Base-by-base conservation (phyloP, 1,140 invertebrate genomes). In the Zaprionus kolodkinae region DNA sequence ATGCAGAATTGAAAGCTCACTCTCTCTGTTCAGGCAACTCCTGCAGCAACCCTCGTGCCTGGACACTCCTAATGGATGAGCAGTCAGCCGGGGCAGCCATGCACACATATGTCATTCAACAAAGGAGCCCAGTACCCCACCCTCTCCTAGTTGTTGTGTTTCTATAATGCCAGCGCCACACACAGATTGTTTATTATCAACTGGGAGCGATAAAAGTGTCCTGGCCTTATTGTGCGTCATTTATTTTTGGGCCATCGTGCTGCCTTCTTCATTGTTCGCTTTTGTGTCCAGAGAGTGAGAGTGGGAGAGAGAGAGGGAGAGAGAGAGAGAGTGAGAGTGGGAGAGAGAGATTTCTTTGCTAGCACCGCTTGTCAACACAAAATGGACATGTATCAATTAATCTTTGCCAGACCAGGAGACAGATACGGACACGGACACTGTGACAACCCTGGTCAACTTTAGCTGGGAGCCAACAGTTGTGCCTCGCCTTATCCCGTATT, bases 321-420 rank as follows among this genome's bases (percentile, higher is more conserved):
- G n/a, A n/a, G n/a, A n/a, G n/a, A n/a, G n/a, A n/a, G n/a, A n/a
- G n/a, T n/a, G n/a, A n/a, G n/a, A n/a, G n/a, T n/a, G n/a, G n/a
- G n/a, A 2, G 21, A 21, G 21, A 21, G 21, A 81, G 82, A 86
- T 86, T 86, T 86, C 65, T 73, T 78, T 78, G 66, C 81, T 71
- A 82, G 70, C 74, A 61, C 10, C 10, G 85, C 86, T 88, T 88
- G 85, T 89, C 86, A 88, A 89, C 85, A 89, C 75, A 74, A 88
- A 88, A 88, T 88, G 85, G 85, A 90, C 85, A 88, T 81, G 85
- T 88, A 88, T 88, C 85, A 88, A 88, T 88, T 88, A 88, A 88
- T 88, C 85, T 88, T 38, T 56, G 75, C 69, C 65, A 54, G 56
- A n/a, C n/a, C n/a, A n/a, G n/a, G n/a, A n/a, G n/a, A n/a, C n/a